Conservation (phyloP, 1,140 invertebrate genomes). For the Temnothorax nylanderi region DNA sequence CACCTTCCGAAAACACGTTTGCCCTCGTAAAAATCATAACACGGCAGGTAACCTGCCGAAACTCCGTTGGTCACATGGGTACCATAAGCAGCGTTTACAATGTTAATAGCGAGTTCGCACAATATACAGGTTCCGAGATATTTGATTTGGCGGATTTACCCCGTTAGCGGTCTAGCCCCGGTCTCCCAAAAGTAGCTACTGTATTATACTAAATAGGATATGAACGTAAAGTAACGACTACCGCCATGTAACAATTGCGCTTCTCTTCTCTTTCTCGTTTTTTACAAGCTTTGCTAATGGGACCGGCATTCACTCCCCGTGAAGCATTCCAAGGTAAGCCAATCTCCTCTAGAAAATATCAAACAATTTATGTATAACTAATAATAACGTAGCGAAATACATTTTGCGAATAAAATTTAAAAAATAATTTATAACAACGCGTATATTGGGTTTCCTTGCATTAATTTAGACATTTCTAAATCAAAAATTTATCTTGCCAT, state of each 20-base stretch:
- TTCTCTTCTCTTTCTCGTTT: neutral
- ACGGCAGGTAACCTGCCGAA: no score
- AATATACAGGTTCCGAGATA: no score
- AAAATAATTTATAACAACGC: neutral
- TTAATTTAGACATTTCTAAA: neutral
- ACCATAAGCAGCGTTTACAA: no score
- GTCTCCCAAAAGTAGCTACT: neutral
- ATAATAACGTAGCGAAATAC: neutral
- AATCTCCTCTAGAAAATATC: conserved; percentile 7
- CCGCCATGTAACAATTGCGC: neutral
- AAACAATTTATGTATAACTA: neutral
- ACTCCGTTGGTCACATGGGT: no score
- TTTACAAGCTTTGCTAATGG: conserved; percentile 6
- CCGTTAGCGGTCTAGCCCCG: no score
- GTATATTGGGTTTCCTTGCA: neutral
- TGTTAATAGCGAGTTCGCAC: no score
- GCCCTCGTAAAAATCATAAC: no score
- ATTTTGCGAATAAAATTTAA: neutral
- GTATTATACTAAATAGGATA: neutral
- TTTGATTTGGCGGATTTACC: no score
- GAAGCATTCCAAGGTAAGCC: neutral
- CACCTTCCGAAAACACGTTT: no score
- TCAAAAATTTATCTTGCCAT: neutral
- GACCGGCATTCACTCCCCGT: neutral
- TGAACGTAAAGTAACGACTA: neutral